These are phyloP conservation scores for Leptopilina syphax DNA, from an alignment of 2,888 invertebrate species.

Conservation along the genomic window DNA sequence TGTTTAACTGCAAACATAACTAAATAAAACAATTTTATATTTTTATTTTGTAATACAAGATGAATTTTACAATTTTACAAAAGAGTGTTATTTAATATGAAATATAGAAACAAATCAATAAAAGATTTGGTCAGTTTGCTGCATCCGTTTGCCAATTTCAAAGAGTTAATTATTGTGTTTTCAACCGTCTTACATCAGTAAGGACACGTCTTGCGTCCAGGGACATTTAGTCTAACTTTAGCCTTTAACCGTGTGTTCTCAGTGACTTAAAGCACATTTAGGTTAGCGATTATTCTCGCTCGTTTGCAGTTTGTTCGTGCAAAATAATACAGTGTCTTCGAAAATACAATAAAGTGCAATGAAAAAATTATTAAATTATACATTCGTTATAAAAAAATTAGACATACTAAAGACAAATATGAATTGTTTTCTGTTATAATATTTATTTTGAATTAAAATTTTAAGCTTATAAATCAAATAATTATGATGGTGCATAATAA, in stretches of 20 bases:
- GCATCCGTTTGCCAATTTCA: too few species aligned
- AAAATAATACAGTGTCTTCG: constrained; percentile 71
- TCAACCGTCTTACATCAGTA: constrained; percentile 65
- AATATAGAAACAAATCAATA: too few species aligned
- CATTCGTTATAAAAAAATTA: constrained; percentile 16
- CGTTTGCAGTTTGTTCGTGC: constrained; percentile 63
- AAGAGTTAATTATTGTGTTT: too few species aligned
- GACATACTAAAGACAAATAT: neutral
- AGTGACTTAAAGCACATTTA: constrained; percentile 65
- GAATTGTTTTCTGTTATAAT: neutral
- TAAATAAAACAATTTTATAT: too few species aligned
- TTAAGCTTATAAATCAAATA: too few species aligned
- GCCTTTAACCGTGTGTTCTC: constrained; percentile 67
- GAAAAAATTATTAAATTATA: constrained; percentile 61
- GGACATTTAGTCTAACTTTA: constrained; percentile 75
- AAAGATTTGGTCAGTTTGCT: too few species aligned
- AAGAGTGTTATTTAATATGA: too few species aligned
- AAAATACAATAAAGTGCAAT: constrained; percentile 64
- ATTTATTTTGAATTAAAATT: too few species aligned
- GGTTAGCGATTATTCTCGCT: constrained; percentile 57
- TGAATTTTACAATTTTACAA: too few species aligned
- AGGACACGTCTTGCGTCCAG: constrained; percentile 68
- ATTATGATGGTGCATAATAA: too few species aligned
- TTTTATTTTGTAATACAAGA: too few species aligned
- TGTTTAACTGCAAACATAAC: too few species aligned